A percentile compares a stretch with the other conserved stretches of the same genome.
These are phyloP conservation scores for Panthera leo DNA, from an alignment of 2,113 vertebrate genomes.

Conservation along the genomic window DNA sequence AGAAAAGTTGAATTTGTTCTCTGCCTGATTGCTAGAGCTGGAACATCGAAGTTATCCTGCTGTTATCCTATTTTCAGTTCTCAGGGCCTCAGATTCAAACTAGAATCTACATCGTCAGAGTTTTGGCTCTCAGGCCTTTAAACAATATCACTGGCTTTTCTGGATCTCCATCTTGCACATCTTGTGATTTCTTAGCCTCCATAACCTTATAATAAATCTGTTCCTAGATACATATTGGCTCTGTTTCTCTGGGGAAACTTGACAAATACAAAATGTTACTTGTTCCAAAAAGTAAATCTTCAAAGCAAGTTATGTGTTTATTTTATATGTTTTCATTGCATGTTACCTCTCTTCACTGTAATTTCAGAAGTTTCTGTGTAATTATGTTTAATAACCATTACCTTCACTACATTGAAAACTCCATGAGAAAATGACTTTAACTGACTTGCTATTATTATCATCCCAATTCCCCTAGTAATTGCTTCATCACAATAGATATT, in stretches of 20 bases:
- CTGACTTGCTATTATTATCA: background rate
- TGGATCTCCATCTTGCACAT: background rate
- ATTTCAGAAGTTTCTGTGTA: background rate
- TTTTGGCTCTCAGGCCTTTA: background rate
- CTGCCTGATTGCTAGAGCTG: background rate
- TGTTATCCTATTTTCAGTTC: background rate
- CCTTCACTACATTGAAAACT: background rate
- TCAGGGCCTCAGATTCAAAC: background rate
- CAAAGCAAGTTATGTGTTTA: background rate
- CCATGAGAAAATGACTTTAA: background rate
- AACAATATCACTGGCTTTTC: background rate
- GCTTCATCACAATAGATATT: background rate
- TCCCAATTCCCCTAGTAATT: background rate
- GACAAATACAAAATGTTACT: background rate
- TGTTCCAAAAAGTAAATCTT: background rate
- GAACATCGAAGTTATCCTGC: background rate
- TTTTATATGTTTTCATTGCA: background rate
- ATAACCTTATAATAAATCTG: background rate
- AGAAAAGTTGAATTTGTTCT: background rate
- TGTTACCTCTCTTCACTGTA: background rate
- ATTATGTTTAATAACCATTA: slow-evolving; percentile 25
- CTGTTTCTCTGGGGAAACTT: background rate
- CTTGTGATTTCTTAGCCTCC: background rate
- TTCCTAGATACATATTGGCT: background rate
- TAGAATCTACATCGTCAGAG: background rate